Evolutionary conservation across 2,113 vertebrate genomes (phyloP).

Genomic region (Nannobrachium achirus): DNA sequence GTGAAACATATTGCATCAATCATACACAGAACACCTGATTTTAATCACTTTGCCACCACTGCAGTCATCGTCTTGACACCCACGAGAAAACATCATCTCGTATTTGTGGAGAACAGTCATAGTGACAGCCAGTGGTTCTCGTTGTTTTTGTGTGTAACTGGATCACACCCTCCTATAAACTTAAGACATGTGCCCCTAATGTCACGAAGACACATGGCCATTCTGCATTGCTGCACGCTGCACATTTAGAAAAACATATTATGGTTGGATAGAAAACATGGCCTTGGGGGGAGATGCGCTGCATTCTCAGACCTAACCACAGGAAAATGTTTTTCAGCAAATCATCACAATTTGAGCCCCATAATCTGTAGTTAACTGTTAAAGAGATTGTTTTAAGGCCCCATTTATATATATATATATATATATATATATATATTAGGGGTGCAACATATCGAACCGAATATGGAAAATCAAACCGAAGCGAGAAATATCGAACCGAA

Average conservation of each 20-base stretch:
- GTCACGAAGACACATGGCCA: too few relatives aligned
- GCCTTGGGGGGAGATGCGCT: neutral
- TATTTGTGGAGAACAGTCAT: conserved; percentile 15
- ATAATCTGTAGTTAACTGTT: too few relatives aligned
- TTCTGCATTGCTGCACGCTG: conserved; percentile 10
- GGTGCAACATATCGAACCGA: too few relatives aligned
- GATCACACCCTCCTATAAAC: too few relatives aligned
- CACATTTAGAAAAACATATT: conserved; percentile 1
- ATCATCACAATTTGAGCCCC: neutral
- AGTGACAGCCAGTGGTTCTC: conserved; percentile 8
- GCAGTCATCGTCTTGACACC: conserved; percentile 55
- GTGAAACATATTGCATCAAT: conserved; percentile 67
- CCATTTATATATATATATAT: too few relatives aligned
- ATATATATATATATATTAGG: too few relatives aligned
- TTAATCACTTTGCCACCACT: conserved; percentile 54
- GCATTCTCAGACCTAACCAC: conserved; percentile 19
- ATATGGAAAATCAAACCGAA: too few relatives aligned
- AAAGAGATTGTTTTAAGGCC: too few relatives aligned
- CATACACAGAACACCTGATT: conserved; percentile 61
- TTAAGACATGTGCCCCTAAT: neutral
- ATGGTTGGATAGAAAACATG: conserved; percentile 14
- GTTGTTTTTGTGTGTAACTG: conserved; percentile 25
- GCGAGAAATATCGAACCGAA: too few relatives aligned
- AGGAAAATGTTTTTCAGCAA: conserved; percentile 13
- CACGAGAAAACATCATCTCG: conserved; percentile 37